A percentile compares a stretch with the other conserved stretches of the same genome.
Evolutionary conservation across 1,140 invertebrate genomes (phyloP).

Genomic region (Triops longicaudatus): DNA sequence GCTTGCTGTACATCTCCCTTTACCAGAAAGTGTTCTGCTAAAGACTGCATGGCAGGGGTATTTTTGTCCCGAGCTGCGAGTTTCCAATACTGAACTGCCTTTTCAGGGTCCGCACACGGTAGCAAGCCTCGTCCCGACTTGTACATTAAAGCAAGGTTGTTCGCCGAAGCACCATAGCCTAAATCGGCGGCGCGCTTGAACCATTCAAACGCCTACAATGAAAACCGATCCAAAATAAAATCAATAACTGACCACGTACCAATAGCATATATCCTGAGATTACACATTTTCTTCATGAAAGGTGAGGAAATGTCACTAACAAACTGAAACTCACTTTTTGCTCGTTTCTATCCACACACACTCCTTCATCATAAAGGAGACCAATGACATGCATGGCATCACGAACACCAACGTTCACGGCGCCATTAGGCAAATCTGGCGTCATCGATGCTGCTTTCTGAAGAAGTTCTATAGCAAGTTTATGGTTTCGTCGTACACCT

Average conservation of each 20-base stretch:
- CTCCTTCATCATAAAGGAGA: not conserved
- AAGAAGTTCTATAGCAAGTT: not conserved
- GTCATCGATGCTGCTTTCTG: not conserved
- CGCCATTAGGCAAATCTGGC: not conserved
- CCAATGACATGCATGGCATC: not conserved
- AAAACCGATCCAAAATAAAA: not conserved
- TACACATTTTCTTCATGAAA: too few relatives aligned
- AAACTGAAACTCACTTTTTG: too few relatives aligned
- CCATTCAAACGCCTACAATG: constrained; percentile 19
- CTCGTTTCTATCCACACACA: not conserved
- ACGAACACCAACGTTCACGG: not conserved
- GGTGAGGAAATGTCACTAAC: too few relatives aligned
- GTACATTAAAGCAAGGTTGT: constrained; percentile 28
- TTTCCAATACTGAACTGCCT: constrained; percentile 29
- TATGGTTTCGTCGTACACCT: not conserved
- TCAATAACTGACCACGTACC: not conserved
- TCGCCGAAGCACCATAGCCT: constrained; percentile 17
- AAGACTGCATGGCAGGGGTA: constrained; percentile 23
- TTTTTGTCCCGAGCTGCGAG: not conserved
- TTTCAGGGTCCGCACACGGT: constrained; percentile 11
- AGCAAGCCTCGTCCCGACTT: not conserved
- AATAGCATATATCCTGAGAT: too few relatives aligned
- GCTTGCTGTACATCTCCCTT: not conserved
- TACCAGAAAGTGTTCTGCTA: not conserved
- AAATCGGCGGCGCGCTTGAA: constrained; percentile 22